Percentiles rank a stretch among this genome's conserved stretches.
phyloP scores from a whole-genome alignment of 2,797 vertebrate genomes.

The Takifugu ocellatus region DNA sequence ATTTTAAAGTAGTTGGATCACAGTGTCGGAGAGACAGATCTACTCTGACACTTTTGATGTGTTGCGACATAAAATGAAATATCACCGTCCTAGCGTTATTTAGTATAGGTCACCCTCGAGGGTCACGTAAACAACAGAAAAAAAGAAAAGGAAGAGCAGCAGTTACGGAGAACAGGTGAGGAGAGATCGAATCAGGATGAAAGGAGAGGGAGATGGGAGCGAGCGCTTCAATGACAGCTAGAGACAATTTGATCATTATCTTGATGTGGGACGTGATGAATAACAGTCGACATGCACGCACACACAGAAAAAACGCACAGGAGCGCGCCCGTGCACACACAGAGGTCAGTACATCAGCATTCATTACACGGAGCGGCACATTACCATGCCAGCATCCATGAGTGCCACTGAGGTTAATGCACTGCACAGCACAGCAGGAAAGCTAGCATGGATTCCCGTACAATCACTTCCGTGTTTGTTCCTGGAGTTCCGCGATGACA shows the following conservation, averaged over 20 bases:
- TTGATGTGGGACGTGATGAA: slow-evolving; percentile 72
- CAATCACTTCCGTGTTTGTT: slow-evolving; percentile 27
- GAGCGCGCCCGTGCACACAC: slow-evolving; percentile 8
- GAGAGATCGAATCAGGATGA: slow-evolving; percentile 3
- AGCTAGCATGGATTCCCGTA: slow-evolving; percentile 19
- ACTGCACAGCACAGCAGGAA: slow-evolving; percentile 30
- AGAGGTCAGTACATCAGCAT: slow-evolving; percentile 61
- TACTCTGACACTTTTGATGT: no score
- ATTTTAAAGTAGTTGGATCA: no score
- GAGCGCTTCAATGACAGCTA: slow-evolving; percentile 59
- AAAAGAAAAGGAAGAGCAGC: not conserved
- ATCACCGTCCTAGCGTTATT: no score
- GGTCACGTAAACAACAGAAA: not conserved
- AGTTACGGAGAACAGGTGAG: slow-evolving; percentile 2
- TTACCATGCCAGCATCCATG: slow-evolving; percentile 61
- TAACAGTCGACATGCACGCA: slow-evolving; percentile 32
- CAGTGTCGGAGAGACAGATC: no score
- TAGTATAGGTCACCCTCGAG: no score
- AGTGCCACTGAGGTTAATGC: slow-evolving; percentile 61
- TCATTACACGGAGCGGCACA: slow-evolving; percentile 55
- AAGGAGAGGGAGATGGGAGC: slow-evolving; percentile 21
- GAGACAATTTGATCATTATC: slow-evolving; percentile 79
- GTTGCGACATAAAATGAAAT: no score
- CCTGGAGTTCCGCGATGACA: slow-evolving; percentile 47
- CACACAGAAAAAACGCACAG: slow-evolving; percentile 3